Conservation (phyloP, 1,140 invertebrate genomes). For the Centruroides sculpturatus region DNA sequence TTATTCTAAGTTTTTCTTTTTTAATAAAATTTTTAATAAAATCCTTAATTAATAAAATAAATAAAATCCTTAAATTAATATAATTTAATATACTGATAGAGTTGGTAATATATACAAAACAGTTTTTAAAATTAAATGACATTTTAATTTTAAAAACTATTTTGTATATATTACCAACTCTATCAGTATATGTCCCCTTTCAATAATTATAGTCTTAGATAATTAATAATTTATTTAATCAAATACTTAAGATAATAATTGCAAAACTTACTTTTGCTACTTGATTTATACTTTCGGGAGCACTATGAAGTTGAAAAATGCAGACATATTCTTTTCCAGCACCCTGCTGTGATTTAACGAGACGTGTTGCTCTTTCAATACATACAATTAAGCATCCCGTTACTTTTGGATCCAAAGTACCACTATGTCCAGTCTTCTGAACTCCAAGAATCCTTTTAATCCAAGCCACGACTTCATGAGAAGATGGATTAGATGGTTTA, state of each 20-base stretch:
- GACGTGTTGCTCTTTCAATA: slow-evolving; percentile 84
- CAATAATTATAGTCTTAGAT: too few species aligned
- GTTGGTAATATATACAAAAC: too few species aligned
- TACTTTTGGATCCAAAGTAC: slow-evolving; percentile 96
- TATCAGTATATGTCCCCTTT: too few species aligned
- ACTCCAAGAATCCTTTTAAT: slow-evolving; percentile 79
- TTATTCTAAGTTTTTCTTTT: too few species aligned
- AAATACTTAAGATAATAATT: neutral
- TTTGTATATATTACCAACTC: too few species aligned
- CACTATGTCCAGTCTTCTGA: slow-evolving; percentile 88
- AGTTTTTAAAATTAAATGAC: too few species aligned
- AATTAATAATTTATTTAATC: too few species aligned
- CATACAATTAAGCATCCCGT: slow-evolving; percentile 96
- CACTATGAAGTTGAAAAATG: slow-evolving; percentile 86
- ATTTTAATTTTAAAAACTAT: too few species aligned
- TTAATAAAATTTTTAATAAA: too few species aligned
- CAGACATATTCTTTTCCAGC: slow-evolving; percentile 98
- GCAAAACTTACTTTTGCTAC: slow-evolving; percentile 36
- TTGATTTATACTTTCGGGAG: slow-evolving; percentile 62
- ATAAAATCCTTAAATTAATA: too few species aligned
- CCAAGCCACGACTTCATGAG: slow-evolving; percentile 99
- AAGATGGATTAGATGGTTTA: slow-evolving; percentile 97
- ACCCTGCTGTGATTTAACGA: slow-evolving; percentile 96
- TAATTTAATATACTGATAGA: too few species aligned
- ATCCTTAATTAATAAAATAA: too few species aligned